Conservation (phyloP, 2,797 vertebrate species). For the Hybognathus amarus region DNA sequence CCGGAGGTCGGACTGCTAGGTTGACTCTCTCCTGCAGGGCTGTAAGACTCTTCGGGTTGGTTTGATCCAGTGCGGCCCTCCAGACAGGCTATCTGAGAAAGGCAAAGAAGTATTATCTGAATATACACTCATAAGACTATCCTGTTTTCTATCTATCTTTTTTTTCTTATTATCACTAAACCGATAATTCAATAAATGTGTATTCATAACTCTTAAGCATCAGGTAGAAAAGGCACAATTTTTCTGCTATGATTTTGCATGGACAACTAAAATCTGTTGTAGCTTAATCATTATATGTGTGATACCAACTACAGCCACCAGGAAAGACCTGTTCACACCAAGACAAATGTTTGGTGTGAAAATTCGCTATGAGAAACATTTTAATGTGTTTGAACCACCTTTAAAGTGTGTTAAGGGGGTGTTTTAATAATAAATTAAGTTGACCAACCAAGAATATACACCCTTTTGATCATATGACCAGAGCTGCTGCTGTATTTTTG, state of each 20-base stretch:
- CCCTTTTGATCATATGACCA: not conserved
- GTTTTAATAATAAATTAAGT: not conserved
- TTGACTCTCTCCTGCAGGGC: conserved; percentile 57
- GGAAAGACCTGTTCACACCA: not conserved
- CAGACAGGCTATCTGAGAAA: conserved; percentile 69
- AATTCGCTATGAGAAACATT: not conserved
- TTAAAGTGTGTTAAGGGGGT: not conserved
- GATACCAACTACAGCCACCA: not conserved
- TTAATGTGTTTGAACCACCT: not conserved
- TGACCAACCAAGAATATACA: not conserved
- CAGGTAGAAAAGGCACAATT: not conserved
- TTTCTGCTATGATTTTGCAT: not conserved
- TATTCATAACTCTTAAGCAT: not conserved
- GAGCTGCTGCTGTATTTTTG: not conserved
- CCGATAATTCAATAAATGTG: not conserved
- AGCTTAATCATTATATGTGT: not conserved
- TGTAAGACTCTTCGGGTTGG: conserved; percentile 55
- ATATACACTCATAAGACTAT: not conserved
- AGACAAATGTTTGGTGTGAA: not conserved
- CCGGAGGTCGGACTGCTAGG: conserved; percentile 59
- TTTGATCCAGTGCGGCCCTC: conserved; percentile 69
- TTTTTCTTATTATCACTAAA: not conserved
- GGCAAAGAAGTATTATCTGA: not conserved
- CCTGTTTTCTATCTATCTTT: not conserved
- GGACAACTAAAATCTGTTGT: not conserved